A percentile compares a stretch with the other conserved stretches of the same genome.
Evolutionary conservation across 2,888 invertebrate species (phyloP).

Genomic region (Dolomedes plantarius): DNA sequence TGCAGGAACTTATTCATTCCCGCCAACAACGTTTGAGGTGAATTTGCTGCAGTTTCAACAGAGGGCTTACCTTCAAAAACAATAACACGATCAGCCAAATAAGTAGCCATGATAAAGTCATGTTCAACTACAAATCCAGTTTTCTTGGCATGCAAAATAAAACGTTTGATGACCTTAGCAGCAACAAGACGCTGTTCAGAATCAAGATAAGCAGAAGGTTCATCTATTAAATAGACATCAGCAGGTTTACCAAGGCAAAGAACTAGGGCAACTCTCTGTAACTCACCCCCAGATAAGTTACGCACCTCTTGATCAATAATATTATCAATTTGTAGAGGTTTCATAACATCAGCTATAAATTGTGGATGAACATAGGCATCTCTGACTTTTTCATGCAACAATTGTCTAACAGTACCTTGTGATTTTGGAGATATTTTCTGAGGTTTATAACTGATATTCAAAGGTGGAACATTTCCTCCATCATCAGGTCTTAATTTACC

Average conservation of each 20-base stretch:
- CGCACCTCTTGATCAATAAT: conserved; percentile 98
- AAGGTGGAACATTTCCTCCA: conserved; percentile 86
- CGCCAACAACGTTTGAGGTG: conserved; percentile 90
- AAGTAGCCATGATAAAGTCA: conserved; percentile 99
- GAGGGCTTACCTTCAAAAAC: conserved; percentile 98
- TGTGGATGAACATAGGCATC: conserved; percentile 98
- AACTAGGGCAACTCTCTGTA: conserved; percentile 97
- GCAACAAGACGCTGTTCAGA: conserved; percentile 99
- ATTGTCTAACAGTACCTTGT: conserved; percentile 91
- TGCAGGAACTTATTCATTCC: conserved; percentile 99
- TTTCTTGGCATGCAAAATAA: conserved; percentile 98
- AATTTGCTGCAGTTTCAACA: conserved; percentile 89
- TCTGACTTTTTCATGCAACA: conserved; percentile 96
- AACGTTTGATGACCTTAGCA: conserved; percentile 89
- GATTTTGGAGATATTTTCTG: conserved; percentile 99
- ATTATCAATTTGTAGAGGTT: conserved; percentile 96
- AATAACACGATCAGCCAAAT: conserved; percentile 97
- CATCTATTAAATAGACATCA: conserved; percentile 98
- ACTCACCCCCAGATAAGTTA: conserved; percentile 98
- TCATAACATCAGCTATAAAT: conserved; percentile 99
- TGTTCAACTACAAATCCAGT: conserved; percentile 99
- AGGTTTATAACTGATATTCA: conserved; percentile 99
- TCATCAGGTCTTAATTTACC: conserved; percentile 95
- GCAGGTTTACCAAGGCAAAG: conserved; percentile 98
- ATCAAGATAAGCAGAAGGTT: conserved; percentile 96